Evolutionary conservation across 2,888 invertebrate species (phyloP), one percentile per base, ranked within the genome.

Genomic region (Drosophila neotestacea): DNA sequence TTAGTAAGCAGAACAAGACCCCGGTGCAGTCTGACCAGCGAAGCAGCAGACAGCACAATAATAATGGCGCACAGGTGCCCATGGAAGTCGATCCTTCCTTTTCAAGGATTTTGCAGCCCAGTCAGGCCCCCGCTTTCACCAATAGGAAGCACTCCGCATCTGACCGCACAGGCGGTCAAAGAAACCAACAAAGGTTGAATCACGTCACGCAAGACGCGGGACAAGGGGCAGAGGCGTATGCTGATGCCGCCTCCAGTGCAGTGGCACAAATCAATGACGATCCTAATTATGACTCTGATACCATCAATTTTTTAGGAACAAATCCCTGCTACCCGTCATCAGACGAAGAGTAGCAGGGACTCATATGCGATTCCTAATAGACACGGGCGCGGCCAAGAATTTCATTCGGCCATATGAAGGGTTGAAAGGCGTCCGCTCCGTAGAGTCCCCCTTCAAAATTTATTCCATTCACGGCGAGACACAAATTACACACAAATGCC

Each of bases 291-390:
- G 51, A 51, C 1, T 39, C 50, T 22, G 50, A 50, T 27, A 36
- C 22, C 34, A 2, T 52, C 9, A 28, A 52, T 30, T 66, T 59
- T 52, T 52, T 52, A 52, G 48, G 55, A 32, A 36, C n/a, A 68
- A 51, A 11, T 68, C 56, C 56, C 67, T 47, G 52, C 41, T 68
- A 13, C 58, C 67, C 36, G 27, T 61, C 56, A 36, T 68, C 51
- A 52, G 56, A 54, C 52, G 55, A 67, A 58, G 51, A 58, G 50
- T 58, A 51, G 58, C 56, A 32, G 46, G 51, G 39, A 11, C 11
- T 0, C 5, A 59, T 4, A 70, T 70, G 55, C 46, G 10, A n/a
- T 54, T 68, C 42, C 44, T 59, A 4, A 54, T 54, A 11, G 54
- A 54, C 22, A 66, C 60, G 22, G 60, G 42, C 6, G 54, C 48